Evolutionary conservation across 2,797 vertebrate species (phyloP).

Genomic region (Melanotaenia nigrans): DNA sequence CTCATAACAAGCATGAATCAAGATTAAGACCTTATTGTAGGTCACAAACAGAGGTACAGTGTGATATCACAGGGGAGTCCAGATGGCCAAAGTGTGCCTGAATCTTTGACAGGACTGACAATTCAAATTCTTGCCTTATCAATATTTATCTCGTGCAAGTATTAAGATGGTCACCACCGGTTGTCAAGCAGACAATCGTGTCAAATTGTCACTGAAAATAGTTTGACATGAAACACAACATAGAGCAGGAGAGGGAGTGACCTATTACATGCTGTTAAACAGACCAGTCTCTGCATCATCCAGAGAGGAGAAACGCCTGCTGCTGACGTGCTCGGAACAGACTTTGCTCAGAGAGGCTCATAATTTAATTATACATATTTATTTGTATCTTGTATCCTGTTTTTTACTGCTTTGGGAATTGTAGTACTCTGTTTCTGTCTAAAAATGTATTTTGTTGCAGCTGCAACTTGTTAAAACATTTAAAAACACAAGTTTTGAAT

Average conservation of each 20-base stretch:
- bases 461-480: neutral
- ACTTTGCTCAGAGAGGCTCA: neutral
- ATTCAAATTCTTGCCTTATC: conserved; percentile 35
- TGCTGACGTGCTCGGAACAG: conserved; percentile 7
- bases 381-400: neutral
- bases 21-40: conserved; percentile 3
- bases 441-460: neutral
- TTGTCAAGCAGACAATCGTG: conserved; percentile 45
- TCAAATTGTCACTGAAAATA: conserved; percentile 54
- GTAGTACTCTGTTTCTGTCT: neutral
- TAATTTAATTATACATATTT: neutral
- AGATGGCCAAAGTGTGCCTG: neutral
- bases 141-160: conserved; percentile 39
- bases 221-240: conserved; percentile 29
- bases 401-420: neutral
- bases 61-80: neutral
- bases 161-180: conserved; percentile 34
- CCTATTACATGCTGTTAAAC: conserved; percentile 48
- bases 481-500: neutral
- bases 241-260: conserved; percentile 24
- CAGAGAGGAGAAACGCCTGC: conserved; percentile 1
- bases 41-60: neutral
- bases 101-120: neutral
- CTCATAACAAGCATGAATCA: neutral
- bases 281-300: conserved; percentile 26